Conservation (phyloP, 2,888 invertebrate species). For the Macrosoma leucophasiata region DNA sequence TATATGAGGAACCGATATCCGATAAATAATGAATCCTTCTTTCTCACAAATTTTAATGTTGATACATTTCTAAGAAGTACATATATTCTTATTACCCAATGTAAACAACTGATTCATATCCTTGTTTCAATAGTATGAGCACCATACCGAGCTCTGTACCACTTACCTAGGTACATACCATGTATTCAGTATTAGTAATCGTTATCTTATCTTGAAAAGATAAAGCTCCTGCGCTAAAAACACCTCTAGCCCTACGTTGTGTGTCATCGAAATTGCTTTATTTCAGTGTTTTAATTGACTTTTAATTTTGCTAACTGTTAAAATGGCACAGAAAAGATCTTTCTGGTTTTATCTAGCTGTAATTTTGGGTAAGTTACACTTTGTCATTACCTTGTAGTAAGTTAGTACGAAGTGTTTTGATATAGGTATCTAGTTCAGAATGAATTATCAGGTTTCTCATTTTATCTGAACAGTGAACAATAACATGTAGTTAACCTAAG, state of each 20-base stretch:
- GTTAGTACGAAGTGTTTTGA: too few species aligned
- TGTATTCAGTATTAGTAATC: conserved; percentile 53
- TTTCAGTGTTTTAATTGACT: conserved; percentile 29
- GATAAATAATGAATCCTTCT: too few species aligned
- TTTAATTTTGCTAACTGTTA: conserved; percentile 30
- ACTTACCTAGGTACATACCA: conserved; percentile 3
- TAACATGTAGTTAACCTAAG: too few species aligned
- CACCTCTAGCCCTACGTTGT: conserved; percentile 16
- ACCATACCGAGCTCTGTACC: conserved; percentile 2
- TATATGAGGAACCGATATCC: too few species aligned
- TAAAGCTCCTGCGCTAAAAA: conserved; percentile 38
- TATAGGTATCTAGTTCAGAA: too few species aligned
- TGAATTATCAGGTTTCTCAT: too few species aligned
- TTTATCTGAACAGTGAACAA: too few species aligned
- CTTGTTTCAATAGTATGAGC: conserved; percentile 1
- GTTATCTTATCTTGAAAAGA: conserved; percentile 60
- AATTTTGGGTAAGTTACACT: conserved; percentile 58
- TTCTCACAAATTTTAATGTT: too few species aligned
- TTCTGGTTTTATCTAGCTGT: conserved; percentile 69
- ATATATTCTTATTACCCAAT: too few species aligned
- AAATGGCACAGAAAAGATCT: conserved; percentile 60
- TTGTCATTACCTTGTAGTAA: too few species aligned
- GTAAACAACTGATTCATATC: conserved; percentile 8
- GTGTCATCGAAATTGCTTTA: conserved; percentile 24
- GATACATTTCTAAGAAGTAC: too few species aligned